Percentiles rank a stretch among this genome's conserved stretches.
phyloP scores from a whole-genome alignment of 1,140 invertebrate genomes.

The Ectropis grisescens region DNA sequence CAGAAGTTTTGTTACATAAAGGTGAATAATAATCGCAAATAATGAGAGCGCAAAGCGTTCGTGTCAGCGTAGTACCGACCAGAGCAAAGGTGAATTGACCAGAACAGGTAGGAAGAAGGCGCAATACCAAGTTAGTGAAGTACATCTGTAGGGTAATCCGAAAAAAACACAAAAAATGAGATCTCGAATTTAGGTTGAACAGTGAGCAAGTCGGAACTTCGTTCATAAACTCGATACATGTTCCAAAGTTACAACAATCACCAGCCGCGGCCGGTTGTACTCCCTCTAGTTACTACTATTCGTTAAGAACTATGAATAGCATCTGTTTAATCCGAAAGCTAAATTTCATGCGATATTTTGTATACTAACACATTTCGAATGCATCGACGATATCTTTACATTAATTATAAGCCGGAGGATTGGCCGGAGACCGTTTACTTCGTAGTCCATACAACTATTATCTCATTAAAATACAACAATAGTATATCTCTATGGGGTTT shows the following conservation, averaged over 20 bases:
- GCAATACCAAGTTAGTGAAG: no score
- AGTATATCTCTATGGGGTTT: slow-evolving; percentile 59
- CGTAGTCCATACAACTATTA: slow-evolving; percentile 50
- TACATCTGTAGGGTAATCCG: neutral
- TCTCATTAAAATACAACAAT: slow-evolving; percentile 61
- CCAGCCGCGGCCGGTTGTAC: slow-evolving; percentile 29
- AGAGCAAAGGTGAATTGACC: no score
- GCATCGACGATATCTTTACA: no score
- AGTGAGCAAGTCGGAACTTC: slow-evolving; percentile 57
- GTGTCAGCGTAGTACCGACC: no score
- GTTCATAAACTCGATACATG: slow-evolving; percentile 39
- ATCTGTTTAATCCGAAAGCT: slow-evolving; percentile 15
- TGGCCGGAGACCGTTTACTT: slow-evolving; percentile 56
- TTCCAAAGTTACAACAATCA: slow-evolving; percentile 21
- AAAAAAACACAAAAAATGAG: slow-evolving; percentile 43
- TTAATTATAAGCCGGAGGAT: slow-evolving; percentile 31
- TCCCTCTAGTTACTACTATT: slow-evolving; percentile 31
- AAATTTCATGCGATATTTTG: slow-evolving; percentile 31
- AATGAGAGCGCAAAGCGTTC: no score
- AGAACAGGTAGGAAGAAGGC: slow-evolving; percentile 3
- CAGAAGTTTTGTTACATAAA: no score
- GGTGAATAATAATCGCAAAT: no score
- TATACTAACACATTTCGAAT: slow-evolving; percentile 38
- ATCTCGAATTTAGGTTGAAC: slow-evolving; percentile 63
- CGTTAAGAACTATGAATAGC: slow-evolving; percentile 14